phyloP scores from a whole-genome alignment of 2,888 invertebrate species.

The Dysmachus trigonus region DNA sequence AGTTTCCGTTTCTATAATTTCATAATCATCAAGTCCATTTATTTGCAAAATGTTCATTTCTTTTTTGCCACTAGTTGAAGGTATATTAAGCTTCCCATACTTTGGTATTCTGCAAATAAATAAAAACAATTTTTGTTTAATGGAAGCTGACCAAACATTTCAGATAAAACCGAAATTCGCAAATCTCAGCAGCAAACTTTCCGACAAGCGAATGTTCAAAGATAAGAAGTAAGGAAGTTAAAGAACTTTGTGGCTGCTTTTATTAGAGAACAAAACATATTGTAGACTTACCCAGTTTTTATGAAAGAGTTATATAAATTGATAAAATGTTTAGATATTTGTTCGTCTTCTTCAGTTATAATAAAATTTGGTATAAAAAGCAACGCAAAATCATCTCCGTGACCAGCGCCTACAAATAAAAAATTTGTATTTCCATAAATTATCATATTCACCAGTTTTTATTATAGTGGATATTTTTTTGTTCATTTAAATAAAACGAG shows the following conservation, averaged over 20 bases:
- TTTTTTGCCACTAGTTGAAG: not conserved
- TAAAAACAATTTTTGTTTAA: not conserved
- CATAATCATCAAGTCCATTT: not conserved
- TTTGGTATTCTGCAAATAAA: not conserved
- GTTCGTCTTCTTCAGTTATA: not conserved
- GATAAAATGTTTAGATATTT: not conserved
- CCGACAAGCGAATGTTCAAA: no score
- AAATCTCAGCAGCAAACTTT: no score
- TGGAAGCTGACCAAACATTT: not conserved
- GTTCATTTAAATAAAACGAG: no score
- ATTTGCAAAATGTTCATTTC: slow-evolving; percentile 1
- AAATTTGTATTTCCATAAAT: not conserved
- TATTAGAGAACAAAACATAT: not conserved
- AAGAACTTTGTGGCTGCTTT: not conserved
- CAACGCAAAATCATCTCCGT: slow-evolving; percentile 70
- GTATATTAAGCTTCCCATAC: not conserved
- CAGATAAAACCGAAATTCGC: no score
- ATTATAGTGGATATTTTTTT: no score
- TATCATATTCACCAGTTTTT: not conserved
- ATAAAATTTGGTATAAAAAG: slow-evolving; percentile 53
- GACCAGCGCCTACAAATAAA: slow-evolving; percentile 57
- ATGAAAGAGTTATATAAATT: slow-evolving; percentile 2
- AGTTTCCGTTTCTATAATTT: not conserved
- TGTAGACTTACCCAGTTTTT: slow-evolving; percentile 4
- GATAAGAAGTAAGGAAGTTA: no score